These are phyloP conservation scores for Copidosoma aretas DNA, from an alignment of 2,888 invertebrate species.

Conservation along the genomic window DNA sequence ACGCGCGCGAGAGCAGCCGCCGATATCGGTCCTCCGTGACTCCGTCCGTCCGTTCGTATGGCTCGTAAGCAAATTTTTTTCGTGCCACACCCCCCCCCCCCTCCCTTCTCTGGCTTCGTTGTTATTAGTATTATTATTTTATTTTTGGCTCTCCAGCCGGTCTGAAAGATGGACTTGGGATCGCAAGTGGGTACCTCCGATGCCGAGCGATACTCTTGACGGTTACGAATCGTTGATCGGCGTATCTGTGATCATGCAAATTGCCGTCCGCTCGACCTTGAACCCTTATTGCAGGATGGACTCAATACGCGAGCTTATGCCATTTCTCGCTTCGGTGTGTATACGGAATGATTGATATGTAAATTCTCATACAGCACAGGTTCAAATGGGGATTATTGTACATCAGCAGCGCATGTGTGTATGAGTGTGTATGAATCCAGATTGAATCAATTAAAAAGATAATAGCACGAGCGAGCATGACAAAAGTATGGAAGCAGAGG, in stretches of 20 bases:
- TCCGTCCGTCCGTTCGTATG: neutral
- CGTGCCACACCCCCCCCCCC: neutral
- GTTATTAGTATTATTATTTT: neutral
- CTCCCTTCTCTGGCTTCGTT: too few relatives aligned
- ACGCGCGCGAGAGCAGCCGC: constrained; percentile 3
- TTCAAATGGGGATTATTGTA: too few relatives aligned
- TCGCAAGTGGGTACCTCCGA: too few relatives aligned
- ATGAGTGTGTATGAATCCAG: constrained; percentile 7
- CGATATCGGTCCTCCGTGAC: constrained; percentile 21
- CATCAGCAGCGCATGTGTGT: neutral
- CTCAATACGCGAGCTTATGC: too few relatives aligned
- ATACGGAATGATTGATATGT: too few relatives aligned
- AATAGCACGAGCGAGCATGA: constrained; percentile 32
- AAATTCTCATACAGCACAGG: too few relatives aligned
- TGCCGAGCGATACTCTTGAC: constrained; percentile 22
- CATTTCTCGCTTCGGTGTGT: too few relatives aligned
- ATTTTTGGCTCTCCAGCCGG: constrained; percentile 1
- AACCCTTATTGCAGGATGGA: too few relatives aligned
- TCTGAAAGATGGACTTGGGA: constrained; percentile 4
- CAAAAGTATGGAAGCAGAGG: constrained; percentile 14
- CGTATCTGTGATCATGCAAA: constrained; percentile 28
- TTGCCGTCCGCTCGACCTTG: too few relatives aligned
- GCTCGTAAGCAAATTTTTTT: constrained; percentile 35
- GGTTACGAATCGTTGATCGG: constrained; percentile 23
- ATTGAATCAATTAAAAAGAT: constrained; percentile 38